Conservation (phyloP, 2,113 vertebrate species). For the Oenanthe melanoleuca region DNA sequence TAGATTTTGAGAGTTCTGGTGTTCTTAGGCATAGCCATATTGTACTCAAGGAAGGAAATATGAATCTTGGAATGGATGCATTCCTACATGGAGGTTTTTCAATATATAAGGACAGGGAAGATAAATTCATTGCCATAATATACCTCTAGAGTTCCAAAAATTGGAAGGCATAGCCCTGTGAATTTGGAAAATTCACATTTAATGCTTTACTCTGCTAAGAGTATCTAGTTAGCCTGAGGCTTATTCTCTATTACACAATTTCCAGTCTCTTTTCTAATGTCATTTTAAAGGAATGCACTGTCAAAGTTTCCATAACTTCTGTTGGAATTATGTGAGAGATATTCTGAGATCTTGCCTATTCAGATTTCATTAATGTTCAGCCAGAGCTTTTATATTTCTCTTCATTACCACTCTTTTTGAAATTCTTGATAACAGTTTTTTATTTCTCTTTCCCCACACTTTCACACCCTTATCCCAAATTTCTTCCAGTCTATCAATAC, state of each 20-base stretch:
- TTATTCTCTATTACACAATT: neutral
- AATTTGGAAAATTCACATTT: neutral
- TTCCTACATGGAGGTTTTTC: neutral
- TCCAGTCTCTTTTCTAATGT: neutral
- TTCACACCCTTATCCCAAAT: neutral
- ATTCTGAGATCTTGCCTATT: neutral
- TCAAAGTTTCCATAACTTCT: neutral
- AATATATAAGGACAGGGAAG: neutral
- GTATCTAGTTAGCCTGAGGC: neutral
- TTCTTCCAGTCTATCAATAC: neutral
- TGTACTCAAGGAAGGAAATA: neutral
- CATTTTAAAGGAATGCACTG: neutral
- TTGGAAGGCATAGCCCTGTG: neutral
- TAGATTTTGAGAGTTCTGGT: neutral
- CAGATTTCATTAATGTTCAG: neutral
- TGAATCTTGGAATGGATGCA: neutral
- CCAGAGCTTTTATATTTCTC: neutral
- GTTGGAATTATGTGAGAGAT: neutral
- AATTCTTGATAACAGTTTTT: neutral
- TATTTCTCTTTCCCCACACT: neutral
- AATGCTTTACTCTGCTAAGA: neutral
- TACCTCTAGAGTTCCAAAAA: neutral
- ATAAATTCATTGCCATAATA: neutral
- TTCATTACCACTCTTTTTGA: neutral
- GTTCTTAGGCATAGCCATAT: neutral